Percentiles rank a stretch among this genome's conserved stretches.
phyloP scores from a whole-genome alignment of 2,888 invertebrate genomes.

The Venustoraphidia nigricollis region DNA sequence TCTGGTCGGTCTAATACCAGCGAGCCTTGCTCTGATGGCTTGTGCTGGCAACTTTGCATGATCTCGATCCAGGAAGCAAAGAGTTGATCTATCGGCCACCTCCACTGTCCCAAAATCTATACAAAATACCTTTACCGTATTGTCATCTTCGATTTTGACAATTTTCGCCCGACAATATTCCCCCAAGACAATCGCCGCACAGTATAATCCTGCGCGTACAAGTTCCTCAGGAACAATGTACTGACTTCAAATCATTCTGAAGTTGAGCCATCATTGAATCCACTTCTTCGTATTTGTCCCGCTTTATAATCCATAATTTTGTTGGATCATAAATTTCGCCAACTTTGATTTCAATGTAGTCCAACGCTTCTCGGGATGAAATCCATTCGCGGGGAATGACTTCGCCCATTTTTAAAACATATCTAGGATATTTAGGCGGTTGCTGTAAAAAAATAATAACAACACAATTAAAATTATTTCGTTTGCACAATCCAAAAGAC shows the following conservation, averaged over 20 bases:
- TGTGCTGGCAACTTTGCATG: constrained; percentile 33
- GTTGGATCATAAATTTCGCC: constrained; percentile 39
- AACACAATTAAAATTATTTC: too few species aligned
- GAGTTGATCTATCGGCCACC: constrained; percentile 19
- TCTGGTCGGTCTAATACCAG: constrained; percentile 28
- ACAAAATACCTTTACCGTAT: constrained; percentile 35
- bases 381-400: constrained; percentile 9
- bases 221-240: too few species aligned
- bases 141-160: constrained; percentile 27
- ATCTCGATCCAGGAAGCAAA: constrained; percentile 25
- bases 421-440: neutral
- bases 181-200: constrained; percentile 27
- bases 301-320: constrained; percentile 38
- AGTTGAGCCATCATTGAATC: constrained; percentile 35
- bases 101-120: constrained; percentile 42
- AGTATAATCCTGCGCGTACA: constrained; percentile 30
- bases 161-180: constrained; percentile 38
- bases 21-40: constrained; percentile 34
- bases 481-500: too few species aligned
- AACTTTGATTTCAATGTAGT: constrained; percentile 27
- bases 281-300: constrained; percentile 25
- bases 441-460: neutral
- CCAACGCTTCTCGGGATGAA: constrained; percentile 9
- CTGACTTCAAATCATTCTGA: constrained; percentile 23
- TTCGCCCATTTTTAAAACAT: too few species aligned